Base-by-base conservation (phyloP, 1,140 invertebrate species). In the Campodea augens region DNA sequence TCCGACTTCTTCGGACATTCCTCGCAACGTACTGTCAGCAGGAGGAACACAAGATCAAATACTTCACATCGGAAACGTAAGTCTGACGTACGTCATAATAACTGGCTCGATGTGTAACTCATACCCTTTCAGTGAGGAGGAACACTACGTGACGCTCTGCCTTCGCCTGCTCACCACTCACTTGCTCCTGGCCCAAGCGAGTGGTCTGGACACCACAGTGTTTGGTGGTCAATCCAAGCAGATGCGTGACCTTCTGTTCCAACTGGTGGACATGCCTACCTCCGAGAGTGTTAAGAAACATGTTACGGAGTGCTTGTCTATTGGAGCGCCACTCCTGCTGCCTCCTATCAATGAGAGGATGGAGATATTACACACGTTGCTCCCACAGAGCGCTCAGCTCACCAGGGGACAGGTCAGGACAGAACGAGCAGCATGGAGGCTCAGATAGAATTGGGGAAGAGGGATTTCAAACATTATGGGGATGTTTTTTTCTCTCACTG, bases 11-110 rank as follows among this genome's bases (percentile, higher is more conserved):
- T n/a, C 61, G 65, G 32, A 54, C 58, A 4, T 75, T 77, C 53
- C 57, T 78, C 19, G 66, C 74, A 52, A 66, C 66, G 50, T 77
- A 75, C 57, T 69, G 71, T 46, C n/a, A n/a, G n/a, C n/a, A n/a
- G n/a, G n/a, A n/a, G n/a, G n/a, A n/a, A n/a, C n/a, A n/a, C n/a
- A n/a, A n/a, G n/a, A n/a, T n/a, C n/a, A n/a, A n/a, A n/a, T n/a
- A n/a, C n/a, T n/a, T n/a, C n/a, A n/a, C n/a, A n/a, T n/a, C n/a
- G n/a, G n/a, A n/a, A n/a, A n/a, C n/a, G n/a, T n/a, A n/a, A n/a
- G n/a, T n/a, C n/a, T n/a, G n/a, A n/a, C n/a, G n/a, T n/a, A n/a
- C n/a, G n/a, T n/a, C n/a, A n/a, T n/a, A n/a, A n/a, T n/a, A n/a
- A n/a, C n/a, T n/a, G n/a, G n/a, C n/a, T n/a, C n/a, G n/a, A n/a